Base-by-base conservation (phyloP, 2,113 vertebrate genomes). In the Austrofundulus limnaeus region DNA sequence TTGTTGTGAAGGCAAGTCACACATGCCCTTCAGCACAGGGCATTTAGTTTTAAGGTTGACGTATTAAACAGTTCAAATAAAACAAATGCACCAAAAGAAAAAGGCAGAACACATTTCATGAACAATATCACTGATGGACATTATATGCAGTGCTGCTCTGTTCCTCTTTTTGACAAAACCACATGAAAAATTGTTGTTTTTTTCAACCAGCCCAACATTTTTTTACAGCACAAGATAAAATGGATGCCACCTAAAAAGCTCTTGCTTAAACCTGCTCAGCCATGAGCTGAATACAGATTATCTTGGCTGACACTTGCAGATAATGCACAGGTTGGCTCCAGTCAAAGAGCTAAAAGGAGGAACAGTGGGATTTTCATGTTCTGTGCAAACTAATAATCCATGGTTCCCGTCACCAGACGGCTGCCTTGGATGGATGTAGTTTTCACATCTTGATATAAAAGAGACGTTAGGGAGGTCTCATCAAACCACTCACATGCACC, bases 341-440 rank as follows among this genome's bases (percentile, higher is more conserved):
- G 64, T 69, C 67, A 62, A 28, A 50, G 20, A 48, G 58, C 20
- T 3, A 5, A 0, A 28, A 43, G 24, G 28, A 12, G 37, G 20
- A 46, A 58, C 28, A 17, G 38, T 10, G 3, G 16, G 19, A 66
- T n/a, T 72, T 24, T 61, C 20, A 31, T 20, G 70, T 64, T 47
- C 25, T 20, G 46, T 19, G 19, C 24, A 47, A 12, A 42, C 23
- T 54, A 43, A 2, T 54, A 24, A 68, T 55, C 31, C 56, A 55
- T 51, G 39, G 12, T 38, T 78, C 72, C 81, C 83, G 77, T 83
- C 78, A 76, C 58, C n/a, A 14, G 24, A 42, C 57, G 0, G 17
- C 63, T 57, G 66, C 62, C 34, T 70, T 15, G 34, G 54, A 23
- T 66, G 62, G 45, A 54, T 51, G 34, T 70, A 41, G 21, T 67